Evolutionary conservation across 1,140 invertebrate genomes (phyloP), one percentile per base, ranked within the genome.

Genomic region (Leptinotarsa defecta): DNA sequence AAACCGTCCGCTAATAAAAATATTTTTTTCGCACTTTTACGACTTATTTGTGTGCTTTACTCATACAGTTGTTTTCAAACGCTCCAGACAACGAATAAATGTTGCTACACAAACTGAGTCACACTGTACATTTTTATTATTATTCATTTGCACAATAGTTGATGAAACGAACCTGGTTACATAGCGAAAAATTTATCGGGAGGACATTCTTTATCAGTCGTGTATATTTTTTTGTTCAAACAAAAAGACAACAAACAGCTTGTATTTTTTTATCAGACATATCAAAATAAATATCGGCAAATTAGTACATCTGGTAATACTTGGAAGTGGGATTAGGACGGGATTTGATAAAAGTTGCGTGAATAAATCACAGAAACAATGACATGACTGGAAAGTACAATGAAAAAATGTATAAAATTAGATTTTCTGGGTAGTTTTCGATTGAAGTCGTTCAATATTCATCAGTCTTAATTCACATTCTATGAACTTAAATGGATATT

Each of bases 51-150:
- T 65, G 64, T 65, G 20, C 20, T 65, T 65, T 65, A 65, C 64
- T 65, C 64, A 65, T 65, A 24, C 34, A 65, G 20, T 65, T 65
- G 64, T 65, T 65, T 65, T 65, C 27, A 34, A 20, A 20, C 64
- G 3, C 20, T 20, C 64, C 64, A 65, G 64, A 65, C 64, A 65
- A 65, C 64, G 64, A 65, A 65, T 65, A 65, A 65, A 65, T 20
- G 64, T 65, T 65, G 64, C 64, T 34, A 65, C 64, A 65, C 64
- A 15, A 65, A 65, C 22, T 65, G 64, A 65, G 64, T 65, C 64
- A 65, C 64, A 65, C 64, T 65, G 64, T 65, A 65, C 64, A 65
- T 65, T 65, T 65, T 34, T 65, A 65, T 65, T 65, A 65, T 65
- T 65, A 65, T 34, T 65, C 20, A 65, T 65, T 65, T 65, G 15